Evolutionary conservation across 1,140 invertebrate genomes (phyloP), one percentile per base, ranked within the genome.

Genomic region (Pseudoatta argentina): DNA sequence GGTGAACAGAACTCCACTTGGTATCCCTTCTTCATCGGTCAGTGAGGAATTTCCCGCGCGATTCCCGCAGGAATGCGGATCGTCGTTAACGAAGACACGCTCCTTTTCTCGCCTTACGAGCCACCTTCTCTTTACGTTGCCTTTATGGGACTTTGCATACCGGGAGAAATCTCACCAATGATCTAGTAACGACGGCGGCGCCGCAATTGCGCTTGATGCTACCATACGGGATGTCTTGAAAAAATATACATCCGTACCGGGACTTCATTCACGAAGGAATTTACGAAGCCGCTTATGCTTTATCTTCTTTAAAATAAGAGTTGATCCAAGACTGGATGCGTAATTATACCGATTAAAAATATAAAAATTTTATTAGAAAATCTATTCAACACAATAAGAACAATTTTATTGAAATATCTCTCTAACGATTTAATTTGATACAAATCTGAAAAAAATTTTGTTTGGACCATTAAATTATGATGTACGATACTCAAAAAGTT

Each of bases 31-130:
- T 78, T 72, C 59, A 77, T 85, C 24, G 34, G 61, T 21, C 76
- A 57, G 59, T 81, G 59, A 86, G 66, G 89, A 90, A 91, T 91
- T 91, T 90, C 87, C 89, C 67, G 83, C 61, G 76, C 89, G 78
- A 88, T 86, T 88, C 87, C 89, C 69, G 55, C 76, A 90, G 75
- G 89, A 90, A 91, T 91, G 89, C 87, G 83, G 89, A 90, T 87
- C 87, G 87, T 90, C 89, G 75, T 91, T 90, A 91, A 86, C 89
- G 89, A 88, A 87, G 87, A 87, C 87, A 90, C 87, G 89, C 72
- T 91, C 85, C 51, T 79, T 81, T 75, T 87, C 79, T 87, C 67
- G 63, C 51, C 71, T 85, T 85, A 55, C 57, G 59, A 76, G 73
- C 72, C 55, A 55, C 66, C 69, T 71, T 75, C 73, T 64, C 61